Evolutionary conservation across 2,113 vertebrate species (phyloP), one percentile per base, ranked within the genome.

Genomic region (Oplegnathus fasciatus): DNA sequence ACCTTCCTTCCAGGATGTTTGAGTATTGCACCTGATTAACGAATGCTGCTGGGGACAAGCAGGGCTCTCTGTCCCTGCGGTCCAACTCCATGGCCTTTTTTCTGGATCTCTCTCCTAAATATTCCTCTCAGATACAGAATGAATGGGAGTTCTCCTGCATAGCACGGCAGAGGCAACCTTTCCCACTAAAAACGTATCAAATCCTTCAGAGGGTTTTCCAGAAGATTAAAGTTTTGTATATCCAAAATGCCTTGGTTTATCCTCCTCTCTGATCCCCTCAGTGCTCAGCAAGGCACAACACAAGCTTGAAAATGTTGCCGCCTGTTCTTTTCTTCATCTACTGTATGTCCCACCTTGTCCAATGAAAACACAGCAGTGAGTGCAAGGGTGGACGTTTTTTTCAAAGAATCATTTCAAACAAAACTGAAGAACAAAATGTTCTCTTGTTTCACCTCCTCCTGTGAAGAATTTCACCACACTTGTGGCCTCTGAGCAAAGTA

Each of bases 1-100:
- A 98, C 60, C 97, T 93, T 82, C 97, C 97, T 81, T 98, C 97
- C 93, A 98, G 91, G 78, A 98, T 96, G 79, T 96, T 97, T 66
- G 97, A 95, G 34, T 97, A 97, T 90, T 97, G 97, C 80, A 97
- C 95, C 17, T 97, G 95, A 94, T 98, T 97, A 73, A 98, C 94
- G 91, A 97, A 98, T 57, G 97, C 97, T 15, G 97, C 97, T 0
- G 97, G 96, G 6, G 97, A 97, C 75, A 97, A 95, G 69, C 94
- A 94, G 85, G 95, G 72, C 86, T 96, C 90, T 88, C 92, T 85
- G 28, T 94, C 86, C 75, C 92, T 90, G 67, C 91, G 92, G 13
- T 95, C 95, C 79, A 85, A 91, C 82, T 96, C 95, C 96, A 96
- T 95, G 57, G 83, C 73, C 48, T 57, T 52, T 66, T 46, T 44